Base-by-base conservation (phyloP, 1,140 invertebrate genomes). In the Trinorchestia longiramus region DNA sequence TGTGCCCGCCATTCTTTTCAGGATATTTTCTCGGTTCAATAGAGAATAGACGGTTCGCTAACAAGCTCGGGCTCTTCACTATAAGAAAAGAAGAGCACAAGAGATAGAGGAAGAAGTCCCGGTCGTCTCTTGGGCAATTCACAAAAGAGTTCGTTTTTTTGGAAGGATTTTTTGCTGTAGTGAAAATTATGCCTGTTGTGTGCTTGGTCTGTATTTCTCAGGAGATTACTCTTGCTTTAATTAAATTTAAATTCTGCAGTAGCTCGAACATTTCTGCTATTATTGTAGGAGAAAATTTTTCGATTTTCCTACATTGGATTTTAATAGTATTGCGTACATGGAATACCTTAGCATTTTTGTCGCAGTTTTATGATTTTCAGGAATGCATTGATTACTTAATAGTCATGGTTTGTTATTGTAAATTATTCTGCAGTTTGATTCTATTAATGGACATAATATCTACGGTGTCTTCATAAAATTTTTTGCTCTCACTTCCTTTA, bases 21-120 rank as follows among this genome's bases (percentile, higher is more conserved):
- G 88, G 87, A 43, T 42, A 42, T 90, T 90, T 90, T 90, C 41
- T 43, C 88, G 43, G 88, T 43, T 90, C 41, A 90, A 90, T 90
- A 43, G 88, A 90, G 88, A 90, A 36, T 43, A 42, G 88, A 90
- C 88, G 43, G 88, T 42, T 41, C 88, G 43, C 88, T 90, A 90
- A 90, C 88, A 90, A 90, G 88, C 88, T 90, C 88, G 4, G 88
- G n/a, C 88, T 41, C 43, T 43, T 90, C 88, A 77, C 88, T 42
- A 90, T 28, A 43, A 90, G 88, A 90, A 90, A 90, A 41, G 88
- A 90, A 42, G 88, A 90, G 43, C 88, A 90, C 8, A 36, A 36
- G 62, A 77, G 62, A 77, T 77, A 77, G 62, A 77, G 62, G 28
- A 77, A 77, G 62, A 11, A 77, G 11, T 36, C 28, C 62, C 36